Conservation (phyloP, 2,113 vertebrate genomes). For the Rhinopithecus roxellana region DNA sequence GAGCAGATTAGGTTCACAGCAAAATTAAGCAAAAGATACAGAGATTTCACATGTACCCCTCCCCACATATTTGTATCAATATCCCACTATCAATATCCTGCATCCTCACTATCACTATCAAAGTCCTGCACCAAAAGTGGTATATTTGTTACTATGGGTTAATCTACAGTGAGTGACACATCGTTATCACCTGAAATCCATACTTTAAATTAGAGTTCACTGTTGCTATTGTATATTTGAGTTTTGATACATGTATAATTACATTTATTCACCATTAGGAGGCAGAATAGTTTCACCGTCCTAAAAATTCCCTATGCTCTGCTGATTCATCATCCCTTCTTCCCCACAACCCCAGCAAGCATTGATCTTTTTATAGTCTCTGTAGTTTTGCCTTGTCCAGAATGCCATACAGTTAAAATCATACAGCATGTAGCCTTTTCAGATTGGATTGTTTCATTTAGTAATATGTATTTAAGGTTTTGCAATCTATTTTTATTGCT, state of each 20-base stretch:
- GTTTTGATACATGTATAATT: background rate
- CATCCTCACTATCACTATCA: background rate
- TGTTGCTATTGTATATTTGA: background rate
- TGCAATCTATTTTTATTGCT: background rate
- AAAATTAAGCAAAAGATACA: background rate
- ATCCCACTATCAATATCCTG: background rate
- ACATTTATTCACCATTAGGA: background rate
- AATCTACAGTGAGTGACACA: background rate
- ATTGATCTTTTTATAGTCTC: background rate
- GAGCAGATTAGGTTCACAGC: background rate
- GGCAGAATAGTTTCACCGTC: background rate
- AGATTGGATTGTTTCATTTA: background rate
- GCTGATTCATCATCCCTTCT: background rate
- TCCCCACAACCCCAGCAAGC: background rate
- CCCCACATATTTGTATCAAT: background rate
- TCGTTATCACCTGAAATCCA: background rate
- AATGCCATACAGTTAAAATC: background rate
- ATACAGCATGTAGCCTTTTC: background rate
- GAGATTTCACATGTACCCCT: background rate
- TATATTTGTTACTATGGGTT: background rate
- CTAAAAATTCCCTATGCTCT: background rate
- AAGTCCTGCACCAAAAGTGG: background rate
- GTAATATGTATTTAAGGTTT: background rate
- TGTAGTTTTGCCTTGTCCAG: background rate
- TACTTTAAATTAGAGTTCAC: background rate